These are phyloP conservation scores for Drosophila repleta DNA, from an alignment of 1,140 invertebrate species.

Conservation along the genomic window DNA sequence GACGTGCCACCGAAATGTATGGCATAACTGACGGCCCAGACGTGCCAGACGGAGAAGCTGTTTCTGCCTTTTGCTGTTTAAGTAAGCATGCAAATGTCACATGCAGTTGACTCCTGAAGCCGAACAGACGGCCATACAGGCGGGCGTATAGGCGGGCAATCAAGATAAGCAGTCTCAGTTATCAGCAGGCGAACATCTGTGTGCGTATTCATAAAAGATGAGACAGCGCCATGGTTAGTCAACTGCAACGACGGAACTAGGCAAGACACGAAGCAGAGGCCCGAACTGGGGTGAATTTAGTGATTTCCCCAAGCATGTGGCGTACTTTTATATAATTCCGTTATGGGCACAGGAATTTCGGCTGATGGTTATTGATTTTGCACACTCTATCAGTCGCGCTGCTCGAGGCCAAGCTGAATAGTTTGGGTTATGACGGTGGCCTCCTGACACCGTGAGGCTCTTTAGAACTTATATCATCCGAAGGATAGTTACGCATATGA, in stretches of 20 bases:
- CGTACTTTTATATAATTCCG: slow-evolving; percentile 65
- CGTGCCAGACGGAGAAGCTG: slow-evolving; percentile 50
- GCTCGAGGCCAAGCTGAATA: slow-evolving; percentile 33
- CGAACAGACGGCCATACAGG: not conserved
- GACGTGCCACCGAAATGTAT: slow-evolving; percentile 40
- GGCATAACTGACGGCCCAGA: slow-evolving; percentile 64
- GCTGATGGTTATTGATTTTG: slow-evolving; percentile 78
- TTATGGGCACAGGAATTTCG: slow-evolving; percentile 65
- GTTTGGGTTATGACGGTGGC: slow-evolving; percentile 73
- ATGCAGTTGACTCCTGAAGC: slow-evolving; percentile 48
- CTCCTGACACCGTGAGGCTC: no score
- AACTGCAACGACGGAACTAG: slow-evolving; percentile 6
- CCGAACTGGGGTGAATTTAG: slow-evolving; percentile 59
- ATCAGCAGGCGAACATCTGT: slow-evolving; percentile 46
- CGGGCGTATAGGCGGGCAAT: slow-evolving; percentile 18
- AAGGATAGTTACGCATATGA: slow-evolving; percentile 9
- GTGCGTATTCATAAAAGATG: slow-evolving; percentile 64
- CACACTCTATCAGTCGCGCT: slow-evolving; percentile 13
- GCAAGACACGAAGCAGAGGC: not conserved
- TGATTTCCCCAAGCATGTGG: slow-evolving; percentile 80
- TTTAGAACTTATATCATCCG: no score
- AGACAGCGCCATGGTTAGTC: slow-evolving; percentile 52
- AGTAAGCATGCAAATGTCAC: slow-evolving; percentile 82
- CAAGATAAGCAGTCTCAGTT: slow-evolving; percentile 77
- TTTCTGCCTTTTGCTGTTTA: slow-evolving; percentile 75